Conservation (phyloP, 2,113 vertebrate species). For the Ranitomeya imitator region DNA sequence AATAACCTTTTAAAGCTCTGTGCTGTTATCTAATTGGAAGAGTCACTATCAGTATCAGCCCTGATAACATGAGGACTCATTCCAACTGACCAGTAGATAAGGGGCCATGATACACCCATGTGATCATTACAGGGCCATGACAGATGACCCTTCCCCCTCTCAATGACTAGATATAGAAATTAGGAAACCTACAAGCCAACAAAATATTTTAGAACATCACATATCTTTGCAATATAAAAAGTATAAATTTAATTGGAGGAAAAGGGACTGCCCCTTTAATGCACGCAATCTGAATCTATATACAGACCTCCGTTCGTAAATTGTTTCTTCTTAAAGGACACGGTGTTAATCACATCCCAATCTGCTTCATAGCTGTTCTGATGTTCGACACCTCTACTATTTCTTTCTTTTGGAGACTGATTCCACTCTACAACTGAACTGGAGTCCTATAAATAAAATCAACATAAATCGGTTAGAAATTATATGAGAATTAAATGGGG, state of each 20-base stretch:
- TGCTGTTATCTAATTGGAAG: too few species aligned
- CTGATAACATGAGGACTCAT: background rate
- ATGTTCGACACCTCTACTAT: conserved; percentile 73
- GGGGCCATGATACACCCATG: background rate
- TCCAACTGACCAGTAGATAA: background rate
- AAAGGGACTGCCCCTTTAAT: background rate
- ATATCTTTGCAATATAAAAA: background rate
- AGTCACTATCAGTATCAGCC: background rate
- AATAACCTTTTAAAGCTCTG: too few species aligned
- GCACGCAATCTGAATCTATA: background rate
- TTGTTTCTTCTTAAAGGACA: conserved; percentile 87
- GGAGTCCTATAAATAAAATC: conserved; percentile 80
- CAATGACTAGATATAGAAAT: background rate
- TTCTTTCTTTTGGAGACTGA: conserved; percentile 76
- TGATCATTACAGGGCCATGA: background rate
- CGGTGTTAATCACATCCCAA: conserved; percentile 95
- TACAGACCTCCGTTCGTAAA: conserved; percentile 81
- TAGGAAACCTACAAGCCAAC: background rate
- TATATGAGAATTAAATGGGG: background rate
- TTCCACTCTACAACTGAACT: conserved; percentile 95
- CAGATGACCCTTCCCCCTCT: background rate
- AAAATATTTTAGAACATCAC: background rate
- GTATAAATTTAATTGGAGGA: background rate
- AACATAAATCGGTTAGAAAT: background rate
- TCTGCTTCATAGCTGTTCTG: conserved; percentile 91